Evolutionary conservation across 2,888 invertebrate genomes (phyloP).

Genomic region (Anorthoa munda): DNA sequence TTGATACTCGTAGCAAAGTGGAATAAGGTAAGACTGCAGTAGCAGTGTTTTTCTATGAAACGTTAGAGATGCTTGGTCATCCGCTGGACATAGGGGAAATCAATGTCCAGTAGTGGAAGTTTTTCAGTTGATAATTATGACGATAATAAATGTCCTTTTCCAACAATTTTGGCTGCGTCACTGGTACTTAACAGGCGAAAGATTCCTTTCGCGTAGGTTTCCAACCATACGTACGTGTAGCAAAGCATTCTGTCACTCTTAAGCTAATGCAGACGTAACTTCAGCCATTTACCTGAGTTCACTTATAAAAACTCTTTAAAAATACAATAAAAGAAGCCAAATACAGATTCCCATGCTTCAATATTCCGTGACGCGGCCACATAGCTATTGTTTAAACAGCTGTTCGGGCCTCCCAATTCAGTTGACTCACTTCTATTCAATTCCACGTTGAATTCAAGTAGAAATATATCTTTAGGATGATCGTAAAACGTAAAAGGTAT

Average conservation of each 20-base stretch:
- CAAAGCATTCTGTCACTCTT: background rate
- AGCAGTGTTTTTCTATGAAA: background rate
- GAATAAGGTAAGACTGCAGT: background rate
- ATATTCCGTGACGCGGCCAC: conserved; percentile 43
- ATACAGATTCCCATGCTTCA: conserved; percentile 26
- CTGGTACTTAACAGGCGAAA: too few species aligned
- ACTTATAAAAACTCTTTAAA: background rate
- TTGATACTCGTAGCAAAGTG: background rate
- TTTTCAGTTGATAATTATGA: background rate
- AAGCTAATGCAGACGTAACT: background rate
- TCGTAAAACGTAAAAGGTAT: conserved; percentile 36
- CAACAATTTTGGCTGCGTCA: background rate
- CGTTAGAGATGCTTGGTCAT: background rate
- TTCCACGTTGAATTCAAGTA: conserved; percentile 23
- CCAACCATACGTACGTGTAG: too few species aligned
- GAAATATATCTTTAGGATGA: conserved; percentile 34
- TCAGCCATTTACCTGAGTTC: background rate
- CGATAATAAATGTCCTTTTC: background rate
- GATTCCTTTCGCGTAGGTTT: too few species aligned
- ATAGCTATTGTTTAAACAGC: conserved; percentile 64
- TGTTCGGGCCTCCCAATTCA: conserved; percentile 55
- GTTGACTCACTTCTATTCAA: conserved; percentile 50
- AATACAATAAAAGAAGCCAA: conserved; percentile 2
- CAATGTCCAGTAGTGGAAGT: background rate
- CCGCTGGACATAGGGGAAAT: background rate